Evolutionary conservation across 2,113 vertebrate genomes (phyloP).

Genomic region (Puntigrus tetrazona): DNA sequence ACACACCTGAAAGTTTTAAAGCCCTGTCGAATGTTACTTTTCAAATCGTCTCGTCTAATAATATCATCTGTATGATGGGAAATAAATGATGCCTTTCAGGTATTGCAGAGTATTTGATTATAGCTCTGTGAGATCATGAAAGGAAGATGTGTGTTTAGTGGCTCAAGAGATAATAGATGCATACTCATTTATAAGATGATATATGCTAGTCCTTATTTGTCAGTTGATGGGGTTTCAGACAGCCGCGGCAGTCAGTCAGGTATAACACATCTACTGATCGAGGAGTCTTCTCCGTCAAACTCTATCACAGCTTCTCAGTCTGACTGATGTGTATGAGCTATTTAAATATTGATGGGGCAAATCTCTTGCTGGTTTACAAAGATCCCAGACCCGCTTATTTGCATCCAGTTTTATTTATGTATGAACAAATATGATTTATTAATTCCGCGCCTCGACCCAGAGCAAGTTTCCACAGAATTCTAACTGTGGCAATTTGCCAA

Average conservation of each 20-base stretch:
- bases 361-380: constrained; percentile 59
- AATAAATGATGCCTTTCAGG: constrained; percentile 10
- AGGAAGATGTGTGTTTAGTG: neutral
- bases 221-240: constrained; percentile 26
- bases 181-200: constrained; percentile 32
- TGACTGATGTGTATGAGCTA: constrained; percentile 64
- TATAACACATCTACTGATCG: constrained; percentile 17
- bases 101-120: constrained; percentile 17
- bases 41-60: constrained; percentile 17
- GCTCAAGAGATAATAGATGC: constrained; percentile 15
- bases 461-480: constrained; percentile 65
- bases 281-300: constrained; percentile 34
- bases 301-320: constrained; percentile 47
- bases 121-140: constrained; percentile 3
- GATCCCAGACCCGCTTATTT: constrained; percentile 60
- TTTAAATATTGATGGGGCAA: constrained; percentile 73
- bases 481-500: constrained; percentile 62
- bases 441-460: constrained; percentile 60
- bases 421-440: constrained; percentile 76
- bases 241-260: constrained; percentile 4
- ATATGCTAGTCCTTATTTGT: constrained; percentile 25
- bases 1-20: constrained; percentile 7
- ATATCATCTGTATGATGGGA: neutral
- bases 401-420: constrained; percentile 68
- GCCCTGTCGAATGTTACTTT: constrained; percentile 3